phyloP scores from a whole-genome alignment of 2,888 invertebrate species.

The Lycaena phlaeas region DNA sequence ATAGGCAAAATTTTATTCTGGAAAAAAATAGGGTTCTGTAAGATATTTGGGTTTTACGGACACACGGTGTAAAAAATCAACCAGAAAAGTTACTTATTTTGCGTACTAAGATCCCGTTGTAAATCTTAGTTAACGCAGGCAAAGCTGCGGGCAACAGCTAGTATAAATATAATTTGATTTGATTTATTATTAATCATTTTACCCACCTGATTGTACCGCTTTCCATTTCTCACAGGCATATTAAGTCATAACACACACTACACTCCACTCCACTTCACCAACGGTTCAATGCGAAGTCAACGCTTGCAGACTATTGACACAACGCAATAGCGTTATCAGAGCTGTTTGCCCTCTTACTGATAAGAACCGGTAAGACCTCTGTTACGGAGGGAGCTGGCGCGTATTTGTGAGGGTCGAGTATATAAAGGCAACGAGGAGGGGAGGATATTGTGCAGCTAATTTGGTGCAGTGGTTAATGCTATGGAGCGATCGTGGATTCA shows the following conservation, averaged over 20 bases:
- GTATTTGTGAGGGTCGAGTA: background rate
- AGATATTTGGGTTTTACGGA: too few species aligned
- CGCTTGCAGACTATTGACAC: slow-evolving; percentile 19
- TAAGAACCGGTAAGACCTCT: slow-evolving; percentile 12
- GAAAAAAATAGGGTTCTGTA: too few species aligned
- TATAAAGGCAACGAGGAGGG: background rate
- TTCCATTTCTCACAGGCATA: slow-evolving; percentile 12
- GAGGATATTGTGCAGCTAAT: background rate
- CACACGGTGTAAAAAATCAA: too few species aligned
- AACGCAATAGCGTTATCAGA: slow-evolving; percentile 33
- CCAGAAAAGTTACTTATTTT: too few species aligned
- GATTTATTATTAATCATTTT: too few species aligned
- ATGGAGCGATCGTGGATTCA: too few species aligned
- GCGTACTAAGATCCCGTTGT: too few species aligned
- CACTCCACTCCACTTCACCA: background rate
- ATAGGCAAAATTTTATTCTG: too few species aligned
- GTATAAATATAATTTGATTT: too few species aligned
- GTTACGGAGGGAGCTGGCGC: background rate
- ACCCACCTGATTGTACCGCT: slow-evolving; percentile 9
- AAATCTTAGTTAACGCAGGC: too few species aligned
- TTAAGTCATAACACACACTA: background rate
- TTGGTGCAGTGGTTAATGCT: too few species aligned
- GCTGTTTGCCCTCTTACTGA: slow-evolving; percentile 25
- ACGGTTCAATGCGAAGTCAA: slow-evolving; percentile 8
- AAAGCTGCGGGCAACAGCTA: too few species aligned